Conservation (phyloP, 2,797 vertebrate genomes). For the Chelon auratus region DNA sequence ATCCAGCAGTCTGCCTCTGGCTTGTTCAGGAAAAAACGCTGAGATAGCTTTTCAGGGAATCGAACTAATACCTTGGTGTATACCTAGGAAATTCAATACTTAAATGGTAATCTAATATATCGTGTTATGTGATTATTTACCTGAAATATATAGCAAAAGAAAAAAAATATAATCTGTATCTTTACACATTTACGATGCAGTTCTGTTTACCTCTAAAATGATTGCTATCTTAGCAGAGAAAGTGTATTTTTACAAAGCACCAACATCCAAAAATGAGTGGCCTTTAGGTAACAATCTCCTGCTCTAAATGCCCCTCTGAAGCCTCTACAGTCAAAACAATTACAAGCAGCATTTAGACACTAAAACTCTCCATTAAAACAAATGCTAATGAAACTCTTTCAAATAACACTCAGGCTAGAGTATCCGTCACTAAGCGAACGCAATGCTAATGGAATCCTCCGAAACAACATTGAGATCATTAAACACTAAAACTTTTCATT, state of each 20-base stretch:
- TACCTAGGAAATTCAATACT: constrained; percentile 21
- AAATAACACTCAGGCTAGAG: constrained; percentile 28
- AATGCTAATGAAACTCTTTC: constrained; percentile 49
- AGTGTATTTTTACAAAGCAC: constrained; percentile 6
- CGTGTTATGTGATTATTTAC: constrained; percentile 9
- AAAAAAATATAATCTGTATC: neutral
- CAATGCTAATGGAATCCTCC: constrained; percentile 31
- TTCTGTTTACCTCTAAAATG: neutral
- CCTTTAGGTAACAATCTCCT: constrained; percentile 19
- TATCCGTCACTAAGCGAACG: constrained; percentile 24
- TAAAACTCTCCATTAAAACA: constrained; percentile 40
- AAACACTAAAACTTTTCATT: constrained; percentile 27
- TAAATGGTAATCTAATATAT: constrained; percentile 27
- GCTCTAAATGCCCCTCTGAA: constrained; percentile 39
- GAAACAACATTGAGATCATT: constrained; percentile 34
- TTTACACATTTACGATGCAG: neutral
- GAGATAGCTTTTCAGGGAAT: constrained; percentile 32
- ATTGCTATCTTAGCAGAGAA: neutral
- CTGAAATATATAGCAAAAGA: constrained; percentile 9
- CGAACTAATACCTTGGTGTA: constrained; percentile 5
- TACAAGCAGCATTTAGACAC: constrained; percentile 39
- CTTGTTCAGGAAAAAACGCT: constrained; percentile 30
- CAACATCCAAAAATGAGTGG: neutral
- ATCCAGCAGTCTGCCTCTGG: constrained; percentile 16
- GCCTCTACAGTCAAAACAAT: constrained; percentile 37